phyloP scores from a whole-genome alignment of 2,888 invertebrate genomes.

The Drosophila longiperda region DNA sequence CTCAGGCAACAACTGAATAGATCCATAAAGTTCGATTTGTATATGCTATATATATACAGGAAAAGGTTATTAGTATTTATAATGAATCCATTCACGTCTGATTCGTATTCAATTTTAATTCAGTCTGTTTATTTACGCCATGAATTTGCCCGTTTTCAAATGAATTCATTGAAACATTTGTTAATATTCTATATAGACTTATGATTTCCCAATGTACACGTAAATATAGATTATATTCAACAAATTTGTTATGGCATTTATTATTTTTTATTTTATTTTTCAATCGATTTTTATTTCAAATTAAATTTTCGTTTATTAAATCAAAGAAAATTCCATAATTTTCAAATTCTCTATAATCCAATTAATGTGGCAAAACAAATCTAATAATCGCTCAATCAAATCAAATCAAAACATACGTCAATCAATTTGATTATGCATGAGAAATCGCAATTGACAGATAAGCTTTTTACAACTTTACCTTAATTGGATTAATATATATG shows the following conservation, averaged over 20 bases:
- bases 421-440: constrained; percentile 22
- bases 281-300: not conserved
- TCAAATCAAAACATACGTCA: constrained; percentile 22
- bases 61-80: constrained; percentile 31
- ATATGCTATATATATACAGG: not conserved
- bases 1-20: not conserved
- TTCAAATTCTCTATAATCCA: not conserved
- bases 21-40: constrained; percentile 26
- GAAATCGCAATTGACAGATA: constrained; percentile 28
- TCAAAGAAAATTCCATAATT: not conserved
- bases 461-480: constrained; percentile 8
- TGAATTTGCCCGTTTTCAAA: constrained; percentile 2
- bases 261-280: not conserved
- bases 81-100: constrained; percentile 48
- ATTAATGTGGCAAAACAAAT: constrained; percentile 21
- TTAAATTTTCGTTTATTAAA: not conserved
- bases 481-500: constrained; percentile 27
- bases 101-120: constrained; percentile 21
- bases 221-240: not conserved
- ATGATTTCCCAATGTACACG: not conserved
- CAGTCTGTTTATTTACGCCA: constrained; percentile 20
- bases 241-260: not conserved
- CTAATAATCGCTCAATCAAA: constrained; percentile 15
- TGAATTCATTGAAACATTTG: constrained; percentile 4
- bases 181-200: not conserved